Conservation (phyloP, 2,113 vertebrate species). For the Zootoca vivipara region DNA sequence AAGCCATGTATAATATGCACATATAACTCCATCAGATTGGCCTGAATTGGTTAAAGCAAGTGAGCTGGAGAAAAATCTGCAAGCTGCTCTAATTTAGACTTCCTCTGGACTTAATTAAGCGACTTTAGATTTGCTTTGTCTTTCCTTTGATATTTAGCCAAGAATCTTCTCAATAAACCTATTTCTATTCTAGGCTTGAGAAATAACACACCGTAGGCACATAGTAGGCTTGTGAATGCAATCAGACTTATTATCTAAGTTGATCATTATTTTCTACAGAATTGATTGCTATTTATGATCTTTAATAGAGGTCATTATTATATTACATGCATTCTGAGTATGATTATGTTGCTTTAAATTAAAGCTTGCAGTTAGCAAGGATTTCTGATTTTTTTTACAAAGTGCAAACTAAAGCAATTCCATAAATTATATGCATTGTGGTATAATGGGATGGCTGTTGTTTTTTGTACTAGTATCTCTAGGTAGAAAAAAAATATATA, state of each 20-base stretch:
- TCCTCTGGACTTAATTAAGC: slow-evolving; percentile 53
- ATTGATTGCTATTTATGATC: slow-evolving; percentile 78
- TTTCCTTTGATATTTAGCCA: slow-evolving; percentile 49
- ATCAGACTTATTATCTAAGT: slow-evolving; percentile 80
- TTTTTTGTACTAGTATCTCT: slow-evolving; percentile 53
- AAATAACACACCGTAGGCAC: slow-evolving; percentile 73
- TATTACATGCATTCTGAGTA: slow-evolving; percentile 70
- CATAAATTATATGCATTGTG: slow-evolving; percentile 58
- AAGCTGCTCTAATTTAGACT: slow-evolving; percentile 42
- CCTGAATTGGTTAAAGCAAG: slow-evolving; percentile 13
- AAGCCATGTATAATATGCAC: neutral
- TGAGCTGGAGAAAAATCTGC: slow-evolving; percentile 36
- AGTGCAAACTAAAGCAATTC: slow-evolving; percentile 57
- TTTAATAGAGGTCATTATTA: slow-evolving; percentile 79
- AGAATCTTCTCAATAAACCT: slow-evolving; percentile 62
- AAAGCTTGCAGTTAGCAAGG: slow-evolving; percentile 71
- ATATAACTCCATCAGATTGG: neutral
- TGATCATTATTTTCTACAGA: slow-evolving; percentile 76
- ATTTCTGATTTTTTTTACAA: slow-evolving; percentile 77
- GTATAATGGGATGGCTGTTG: slow-evolving; percentile 35
- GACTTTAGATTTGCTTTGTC: slow-evolving; percentile 54
- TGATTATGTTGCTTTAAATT: slow-evolving; percentile 79
- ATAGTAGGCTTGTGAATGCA: slow-evolving; percentile 67
- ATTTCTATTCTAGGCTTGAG: slow-evolving; percentile 64
- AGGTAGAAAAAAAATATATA: slow-evolving; percentile 55